A percentile compares a stretch with the other conserved stretches of the same genome.
These are phyloP conservation scores for Palythoa grandiflora DNA, from an alignment of 92 coral and sea anemone genomes.

Conservation along the genomic window DNA sequence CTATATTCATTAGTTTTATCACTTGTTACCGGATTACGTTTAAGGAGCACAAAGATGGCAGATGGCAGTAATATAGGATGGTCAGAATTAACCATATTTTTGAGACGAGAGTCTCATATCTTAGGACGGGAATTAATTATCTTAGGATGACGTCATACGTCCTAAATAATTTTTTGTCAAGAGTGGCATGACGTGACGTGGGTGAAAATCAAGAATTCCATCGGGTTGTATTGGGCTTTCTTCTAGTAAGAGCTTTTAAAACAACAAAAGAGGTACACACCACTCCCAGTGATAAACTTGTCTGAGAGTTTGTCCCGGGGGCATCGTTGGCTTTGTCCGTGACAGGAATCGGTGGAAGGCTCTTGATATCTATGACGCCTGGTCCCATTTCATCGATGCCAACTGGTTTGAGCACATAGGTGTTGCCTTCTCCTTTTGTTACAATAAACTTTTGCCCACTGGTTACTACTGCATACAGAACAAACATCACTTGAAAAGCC, in stretches of 20 bases:
- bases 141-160: too few species aligned
- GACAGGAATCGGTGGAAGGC: conserved; percentile 76
- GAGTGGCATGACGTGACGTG: background rate
- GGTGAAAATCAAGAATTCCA: background rate
- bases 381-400: conserved; percentile 60
- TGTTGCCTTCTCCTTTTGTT: conserved; percentile 70
- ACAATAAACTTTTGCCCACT: conserved; percentile 60
- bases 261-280: conserved; percentile 22
- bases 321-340: conserved; percentile 54
- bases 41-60: too few species aligned
- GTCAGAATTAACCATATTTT: too few species aligned
- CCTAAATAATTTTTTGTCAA: too few species aligned
- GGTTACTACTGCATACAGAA: conserved; percentile 17
- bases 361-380: conserved; percentile 66
- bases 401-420: conserved; percentile 77
- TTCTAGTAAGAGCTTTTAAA: too few species aligned
- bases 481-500: conserved; percentile 10
- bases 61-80: too few species aligned
- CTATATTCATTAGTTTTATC: too few species aligned
- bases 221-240: background rate
- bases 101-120: too few species aligned
- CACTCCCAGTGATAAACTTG: conserved; percentile 34
- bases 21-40: too few species aligned
- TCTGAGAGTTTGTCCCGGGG: conserved; percentile 72
- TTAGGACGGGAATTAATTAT: too few species aligned